A percentile compares a stretch with the other conserved stretches of the same genome.
Evolutionary conservation across 2,888 invertebrate species (phyloP).

Genomic region (Aphodius sticticus): DNA sequence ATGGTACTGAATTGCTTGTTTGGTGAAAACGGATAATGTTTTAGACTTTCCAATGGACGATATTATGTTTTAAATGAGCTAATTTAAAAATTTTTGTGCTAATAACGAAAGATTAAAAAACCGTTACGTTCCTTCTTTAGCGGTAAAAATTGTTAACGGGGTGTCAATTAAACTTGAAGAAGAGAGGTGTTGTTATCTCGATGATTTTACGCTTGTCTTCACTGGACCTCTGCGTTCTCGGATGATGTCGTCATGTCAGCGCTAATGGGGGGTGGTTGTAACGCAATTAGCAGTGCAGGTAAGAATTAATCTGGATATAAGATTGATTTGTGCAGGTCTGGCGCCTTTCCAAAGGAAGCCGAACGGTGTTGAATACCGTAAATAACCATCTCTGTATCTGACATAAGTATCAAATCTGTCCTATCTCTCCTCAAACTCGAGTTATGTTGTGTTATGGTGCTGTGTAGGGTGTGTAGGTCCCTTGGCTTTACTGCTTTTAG

Average conservation of each 20-base stretch:
- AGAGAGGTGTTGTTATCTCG: not conserved
- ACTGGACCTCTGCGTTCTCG: not conserved
- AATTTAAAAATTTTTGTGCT: not conserved
- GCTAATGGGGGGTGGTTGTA: not conserved
- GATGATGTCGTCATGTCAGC: not conserved
- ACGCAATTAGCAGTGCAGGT: not conserved
- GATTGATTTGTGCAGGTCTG: not conserved
- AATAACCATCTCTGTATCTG: no score
- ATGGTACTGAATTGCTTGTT: no score
- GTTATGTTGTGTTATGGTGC: no score
- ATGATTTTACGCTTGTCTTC: conserved; percentile 4
- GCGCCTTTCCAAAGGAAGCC: not conserved
- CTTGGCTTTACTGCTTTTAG: no score
- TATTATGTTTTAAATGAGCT: not conserved
- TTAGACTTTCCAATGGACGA: not conserved
- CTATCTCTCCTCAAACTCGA: no score
- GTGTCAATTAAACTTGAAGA: not conserved
- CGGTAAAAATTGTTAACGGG: not conserved
- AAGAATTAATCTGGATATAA: not conserved
- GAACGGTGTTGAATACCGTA: no score
- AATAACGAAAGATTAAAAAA: not conserved
- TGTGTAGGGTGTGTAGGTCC: no score
- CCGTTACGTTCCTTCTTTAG: not conserved
- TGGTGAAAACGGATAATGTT: no score
- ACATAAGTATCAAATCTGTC: no score